Percentiles rank a stretch among this genome's conserved stretches.
phyloP scores from a whole-genome alignment of 2,113 vertebrate species.

The Engystomops pustulosus region DNA sequence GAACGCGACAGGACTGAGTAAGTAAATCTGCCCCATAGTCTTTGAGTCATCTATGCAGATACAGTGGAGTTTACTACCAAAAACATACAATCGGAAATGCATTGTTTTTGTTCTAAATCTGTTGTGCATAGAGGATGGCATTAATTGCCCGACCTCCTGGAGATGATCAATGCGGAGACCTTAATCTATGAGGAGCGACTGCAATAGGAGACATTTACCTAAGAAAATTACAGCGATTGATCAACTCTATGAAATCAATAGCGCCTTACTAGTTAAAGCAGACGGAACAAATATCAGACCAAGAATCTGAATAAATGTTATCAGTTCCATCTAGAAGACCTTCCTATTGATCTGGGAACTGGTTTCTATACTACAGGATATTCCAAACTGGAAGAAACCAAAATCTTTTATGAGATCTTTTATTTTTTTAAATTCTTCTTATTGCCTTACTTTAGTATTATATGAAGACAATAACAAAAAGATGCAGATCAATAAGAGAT shows the following conservation, averaged over 20 bases:
- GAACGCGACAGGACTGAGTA: too few relatives aligned
- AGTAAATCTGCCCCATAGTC: too few relatives aligned
- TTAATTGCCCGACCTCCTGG: neutral
- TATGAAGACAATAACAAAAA: too few relatives aligned
- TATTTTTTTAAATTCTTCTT: too few relatives aligned
- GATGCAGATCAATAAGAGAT: too few relatives aligned
- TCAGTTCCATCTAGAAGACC: neutral
- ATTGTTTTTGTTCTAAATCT: neutral
- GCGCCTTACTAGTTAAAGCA: neutral
- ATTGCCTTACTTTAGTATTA: too few relatives aligned
- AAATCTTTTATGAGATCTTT: too few relatives aligned
- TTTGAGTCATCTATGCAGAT: neutral
- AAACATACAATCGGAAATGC: neutral
- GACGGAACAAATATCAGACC: neutral
- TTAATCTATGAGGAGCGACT: neutral
- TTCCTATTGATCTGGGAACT: neutral
- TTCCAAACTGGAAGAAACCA: neutral
- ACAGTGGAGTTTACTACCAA: neutral
- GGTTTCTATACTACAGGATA: too few relatives aligned
- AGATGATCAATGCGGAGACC: neutral
- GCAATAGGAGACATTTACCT: conserved; percentile 6
- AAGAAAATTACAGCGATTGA: conserved; percentile 16
- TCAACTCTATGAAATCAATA: conserved; percentile 31
- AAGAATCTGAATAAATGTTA: neutral
- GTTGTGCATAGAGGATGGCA: neutral